A percentile compares a stretch with the other conserved stretches of the same genome.
phyloP scores from a whole-genome alignment of 2,113 vertebrate species.

The Cyprinodon brontotheroides region DNA sequence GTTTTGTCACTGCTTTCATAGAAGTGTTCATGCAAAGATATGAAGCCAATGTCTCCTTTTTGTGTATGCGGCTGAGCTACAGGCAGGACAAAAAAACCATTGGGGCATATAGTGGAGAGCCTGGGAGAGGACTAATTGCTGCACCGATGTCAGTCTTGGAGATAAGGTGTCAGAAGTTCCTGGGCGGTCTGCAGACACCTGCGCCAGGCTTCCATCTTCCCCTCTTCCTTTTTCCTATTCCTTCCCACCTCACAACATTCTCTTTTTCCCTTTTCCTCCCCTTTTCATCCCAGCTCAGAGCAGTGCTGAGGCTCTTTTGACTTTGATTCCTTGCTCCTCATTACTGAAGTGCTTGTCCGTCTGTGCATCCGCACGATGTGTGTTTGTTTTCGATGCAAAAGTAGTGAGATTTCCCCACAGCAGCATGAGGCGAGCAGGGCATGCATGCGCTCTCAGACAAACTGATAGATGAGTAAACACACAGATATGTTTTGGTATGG shows the following conservation, averaged over 20 bases:
- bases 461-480: slow-evolving; percentile 72
- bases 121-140: slow-evolving; percentile 73
- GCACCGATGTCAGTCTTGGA: slow-evolving; percentile 66
- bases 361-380: slow-evolving; percentile 37
- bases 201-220: slow-evolving; percentile 60
- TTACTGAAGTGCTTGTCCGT: slow-evolving; percentile 70
- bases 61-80: slow-evolving; percentile 23
- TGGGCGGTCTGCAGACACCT: slow-evolving; percentile 65
- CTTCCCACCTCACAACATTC: slow-evolving; percentile 49
- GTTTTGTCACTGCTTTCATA: slow-evolving; percentile 8
- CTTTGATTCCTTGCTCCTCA: slow-evolving; percentile 75
- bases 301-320: slow-evolving; percentile 64
- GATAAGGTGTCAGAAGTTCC: slow-evolving; percentile 71
- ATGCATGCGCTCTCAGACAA: slow-evolving; percentile 60
- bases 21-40: slow-evolving; percentile 11
- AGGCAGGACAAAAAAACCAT: slow-evolving; percentile 34
- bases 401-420: slow-evolving; percentile 62
- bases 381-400: slow-evolving; percentile 29
- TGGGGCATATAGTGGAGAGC: slow-evolving; percentile 51
- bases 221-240: slow-evolving; percentile 35
- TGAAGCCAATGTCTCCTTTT: not conserved
- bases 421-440: slow-evolving; percentile 47
- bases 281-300: slow-evolving; percentile 52
- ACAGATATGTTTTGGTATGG: slow-evolving; percentile 69
- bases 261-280: slow-evolving; percentile 41